Evolutionary conservation across 2,113 vertebrate species (phyloP), one percentile per base, ranked within the genome.

Genomic region (Bos javanicus): DNA sequence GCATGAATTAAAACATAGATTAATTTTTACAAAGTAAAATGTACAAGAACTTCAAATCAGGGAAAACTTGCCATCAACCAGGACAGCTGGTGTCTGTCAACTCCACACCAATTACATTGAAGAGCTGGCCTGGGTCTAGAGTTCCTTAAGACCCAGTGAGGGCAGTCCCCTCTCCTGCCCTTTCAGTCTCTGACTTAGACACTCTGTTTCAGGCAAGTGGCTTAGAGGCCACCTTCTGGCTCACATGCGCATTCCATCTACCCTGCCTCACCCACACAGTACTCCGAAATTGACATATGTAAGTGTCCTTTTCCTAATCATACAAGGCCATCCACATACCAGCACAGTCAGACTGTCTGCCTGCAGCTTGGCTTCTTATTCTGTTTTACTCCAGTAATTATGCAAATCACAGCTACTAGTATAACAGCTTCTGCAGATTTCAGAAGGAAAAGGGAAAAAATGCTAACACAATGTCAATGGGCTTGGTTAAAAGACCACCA

Each of bases 341-440:
- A 74, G 52, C 76, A 82, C 57, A 62, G 90, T 52, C 39, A 78
- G 89, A 60, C 97, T 71, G 62, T 80, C 93, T 92, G 90, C 89
- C 92, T 48, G 6, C 83, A 78, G 94, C 89, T 78, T 82, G 39
- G 36, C 64, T 93, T 80, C 94, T 93, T 82, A 71, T 82, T 80
- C 56, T 48, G 48, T 90, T 54, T 64, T 39, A 76, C 90, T 94
- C 64, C 74, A 96, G 90, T 96, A 94, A 92, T 95, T 96, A 95
- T 96, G 97, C 90, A 96, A 97, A 96, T 97, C 62, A 60, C 52
- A 90, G 94, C 94, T 90, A 95, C 92, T 93, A 94, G 96, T 84
- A 59, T 90, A 95, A 95, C 83, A 43, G 81, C 92, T 90, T 96
- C 84, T 97, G 56, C 97, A 90, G 91, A 89, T 97, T 92, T 91